phyloP scores from a whole-genome alignment of 1,140 invertebrate genomes.

The Drosophila sturtevanti region DNA sequence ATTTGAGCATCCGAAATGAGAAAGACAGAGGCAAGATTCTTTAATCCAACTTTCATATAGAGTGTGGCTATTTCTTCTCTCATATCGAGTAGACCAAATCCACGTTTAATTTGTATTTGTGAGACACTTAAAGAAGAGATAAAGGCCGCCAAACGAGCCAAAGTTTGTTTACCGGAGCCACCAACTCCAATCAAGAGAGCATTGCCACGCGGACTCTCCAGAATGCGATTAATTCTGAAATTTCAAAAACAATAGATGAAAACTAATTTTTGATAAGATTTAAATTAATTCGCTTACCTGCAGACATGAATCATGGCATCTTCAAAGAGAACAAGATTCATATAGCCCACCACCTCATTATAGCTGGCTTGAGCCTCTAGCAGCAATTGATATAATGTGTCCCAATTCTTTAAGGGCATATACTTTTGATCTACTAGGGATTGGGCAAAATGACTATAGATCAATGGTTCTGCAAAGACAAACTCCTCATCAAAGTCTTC shows the following conservation, averaged over 20 bases:
- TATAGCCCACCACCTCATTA: slow-evolving; percentile 93
- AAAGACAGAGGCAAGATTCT: slow-evolving; percentile 94
- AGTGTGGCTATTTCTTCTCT: slow-evolving; percentile 91
- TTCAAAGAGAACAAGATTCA: slow-evolving; percentile 98
- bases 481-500: slow-evolving; percentile 89
- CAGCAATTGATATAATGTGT: slow-evolving; percentile 89
- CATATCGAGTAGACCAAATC: slow-evolving; percentile 93
- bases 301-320: slow-evolving; percentile 97
- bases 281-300: no score
- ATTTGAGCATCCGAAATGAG: slow-evolving; percentile 97
- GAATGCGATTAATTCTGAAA: slow-evolving; percentile 93
- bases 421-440: slow-evolving; percentile 97
- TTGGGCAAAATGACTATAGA: slow-evolving; percentile 96
- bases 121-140: slow-evolving; percentile 95
- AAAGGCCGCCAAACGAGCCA: slow-evolving; percentile 93
- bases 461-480: slow-evolving; percentile 89
- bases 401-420: slow-evolving; percentile 90
- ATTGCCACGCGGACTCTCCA: slow-evolving; percentile 95
- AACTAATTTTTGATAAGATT: no score
- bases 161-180: slow-evolving; percentile 96
- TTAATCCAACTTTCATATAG: slow-evolving; percentile 94
- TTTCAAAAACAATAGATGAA: no score
- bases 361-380: slow-evolving; percentile 93
- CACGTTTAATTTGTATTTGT: slow-evolving; percentile 95
- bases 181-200: slow-evolving; percentile 96